These are phyloP conservation scores for Dyspetes luteomarginatus DNA, from an alignment of 2,888 invertebrate genomes.

Conservation along the genomic window DNA sequence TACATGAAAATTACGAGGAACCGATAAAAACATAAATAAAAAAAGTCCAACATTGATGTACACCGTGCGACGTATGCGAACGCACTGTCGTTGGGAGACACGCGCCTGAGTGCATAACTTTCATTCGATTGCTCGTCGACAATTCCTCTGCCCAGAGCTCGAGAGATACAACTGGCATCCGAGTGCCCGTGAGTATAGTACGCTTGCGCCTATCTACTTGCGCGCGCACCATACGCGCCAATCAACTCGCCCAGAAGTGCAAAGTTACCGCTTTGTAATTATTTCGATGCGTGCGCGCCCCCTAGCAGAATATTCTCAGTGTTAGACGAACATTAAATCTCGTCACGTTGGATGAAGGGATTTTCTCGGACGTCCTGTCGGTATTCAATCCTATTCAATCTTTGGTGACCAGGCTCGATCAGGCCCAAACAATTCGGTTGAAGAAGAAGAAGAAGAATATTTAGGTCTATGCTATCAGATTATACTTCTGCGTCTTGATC, in stretches of 20 bases:
- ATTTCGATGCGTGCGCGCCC: slow-evolving; percentile 55
- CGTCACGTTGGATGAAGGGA: slow-evolving; percentile 34
- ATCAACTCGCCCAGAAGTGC: slow-evolving; percentile 57
- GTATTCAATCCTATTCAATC: too few relatives aligned
- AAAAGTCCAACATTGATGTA: slow-evolving; percentile 9
- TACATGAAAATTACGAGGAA: neutral
- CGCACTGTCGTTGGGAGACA: slow-evolving; percentile 46
- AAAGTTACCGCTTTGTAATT: slow-evolving; percentile 68
- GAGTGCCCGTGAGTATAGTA: slow-evolving; percentile 29
- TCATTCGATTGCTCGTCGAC: slow-evolving; percentile 42
- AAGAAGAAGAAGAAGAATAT: too few relatives aligned
- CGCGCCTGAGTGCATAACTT: slow-evolving; percentile 46
- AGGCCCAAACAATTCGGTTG: too few relatives aligned
- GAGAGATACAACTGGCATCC: slow-evolving; percentile 41
- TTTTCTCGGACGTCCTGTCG: too few relatives aligned
- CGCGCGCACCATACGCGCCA: slow-evolving; percentile 19
- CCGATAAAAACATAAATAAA: neutral
- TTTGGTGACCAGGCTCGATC: too few relatives aligned
- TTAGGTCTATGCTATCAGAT: too few relatives aligned
- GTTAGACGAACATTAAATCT: slow-evolving; percentile 3
- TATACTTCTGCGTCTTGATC: too few relatives aligned
- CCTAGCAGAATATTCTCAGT: neutral
- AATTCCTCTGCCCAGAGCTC: slow-evolving; percentile 19
- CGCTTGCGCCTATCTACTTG: slow-evolving; percentile 5
- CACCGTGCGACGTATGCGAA: slow-evolving; percentile 57